Evolutionary conservation across 1,140 invertebrate genomes (phyloP).

Genomic region (Aphaenogaster ashmeadi): DNA sequence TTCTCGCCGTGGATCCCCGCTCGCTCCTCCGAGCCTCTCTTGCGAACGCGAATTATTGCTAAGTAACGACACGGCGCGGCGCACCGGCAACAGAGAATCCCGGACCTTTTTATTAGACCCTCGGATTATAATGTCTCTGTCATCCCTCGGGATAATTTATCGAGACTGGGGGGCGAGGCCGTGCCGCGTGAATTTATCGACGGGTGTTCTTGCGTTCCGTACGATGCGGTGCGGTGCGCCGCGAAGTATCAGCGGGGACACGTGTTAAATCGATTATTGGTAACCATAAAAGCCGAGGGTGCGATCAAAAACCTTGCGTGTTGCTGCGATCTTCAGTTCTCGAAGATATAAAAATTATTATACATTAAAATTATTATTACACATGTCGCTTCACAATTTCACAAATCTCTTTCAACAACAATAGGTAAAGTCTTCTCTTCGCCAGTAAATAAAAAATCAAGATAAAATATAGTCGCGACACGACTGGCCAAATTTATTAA

Average conservation of each 20-base stretch:
- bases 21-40: background rate
- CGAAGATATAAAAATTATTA: background rate
- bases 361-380: background rate
- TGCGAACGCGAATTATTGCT: constrained; percentile 75
- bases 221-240: constrained; percentile 65
- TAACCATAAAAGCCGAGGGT: constrained; percentile 36
- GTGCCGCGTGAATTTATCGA: constrained; percentile 75
- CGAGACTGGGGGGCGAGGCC: constrained; percentile 55
- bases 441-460: no score
- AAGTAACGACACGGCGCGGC: constrained; percentile 64
- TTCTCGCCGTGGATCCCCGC: background rate
- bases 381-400: background rate
- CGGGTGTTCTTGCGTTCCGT: constrained; percentile 68
- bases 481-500: no score
- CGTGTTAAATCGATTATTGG: constrained; percentile 69
- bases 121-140: constrained; percentile 80
- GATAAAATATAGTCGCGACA: no score
- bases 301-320: constrained; percentile 18
- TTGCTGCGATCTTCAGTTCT: background rate
- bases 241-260: constrained; percentile 71
- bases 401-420: background rate
- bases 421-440: no score
- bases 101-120: constrained; percentile 73
- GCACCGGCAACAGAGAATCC: constrained; percentile 31
- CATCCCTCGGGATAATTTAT: constrained; percentile 79